Percentiles rank a stretch among this genome's conserved stretches.
phyloP scores from a whole-genome alignment of 2,797 vertebrate species.

The Coranthus polyacanthus region DNA sequence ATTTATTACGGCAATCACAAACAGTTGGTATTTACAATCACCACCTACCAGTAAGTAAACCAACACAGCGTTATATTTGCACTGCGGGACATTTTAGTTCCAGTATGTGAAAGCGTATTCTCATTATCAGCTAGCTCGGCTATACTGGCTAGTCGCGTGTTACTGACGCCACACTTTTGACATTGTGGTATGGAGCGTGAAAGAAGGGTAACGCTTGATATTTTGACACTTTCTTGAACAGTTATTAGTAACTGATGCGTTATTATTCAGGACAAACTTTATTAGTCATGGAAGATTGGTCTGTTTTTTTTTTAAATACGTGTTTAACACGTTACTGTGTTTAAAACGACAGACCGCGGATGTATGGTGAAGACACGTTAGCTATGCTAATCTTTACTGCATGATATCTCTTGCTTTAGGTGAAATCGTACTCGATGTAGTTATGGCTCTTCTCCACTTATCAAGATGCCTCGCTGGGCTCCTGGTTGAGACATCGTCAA shows the following conservation, averaged over 20 bases:
- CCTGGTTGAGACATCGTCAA: conserved; percentile 42
- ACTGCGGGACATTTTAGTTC: neutral
- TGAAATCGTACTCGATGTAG: neutral
- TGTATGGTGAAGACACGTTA: no score
- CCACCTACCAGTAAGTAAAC: no score
- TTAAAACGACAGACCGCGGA: no score
- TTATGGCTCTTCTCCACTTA: conserved; percentile 66
- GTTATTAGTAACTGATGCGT: accelerated
- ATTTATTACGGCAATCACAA: neutral
- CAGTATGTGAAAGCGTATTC: neutral
- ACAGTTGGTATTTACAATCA: neutral
- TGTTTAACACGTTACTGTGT: no score
- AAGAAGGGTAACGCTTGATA: conserved; percentile 46
- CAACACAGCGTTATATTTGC: accelerated
- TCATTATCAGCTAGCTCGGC: neutral
- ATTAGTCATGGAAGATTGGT: accelerated
- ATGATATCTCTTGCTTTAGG: conserved; percentile 20
- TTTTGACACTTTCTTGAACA: accelerated
- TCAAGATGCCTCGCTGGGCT: conserved; percentile 60
- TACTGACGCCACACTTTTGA: conserved; percentile 68
- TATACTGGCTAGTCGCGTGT: conserved; percentile 47
- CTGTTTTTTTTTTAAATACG: neutral
- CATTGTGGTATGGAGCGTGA: conserved; percentile 65
- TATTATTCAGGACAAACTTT: neutral
- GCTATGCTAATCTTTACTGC: neutral